Base-by-base conservation (phyloP, 2,888 invertebrate genomes). In the Elgonia sp. region DNA sequence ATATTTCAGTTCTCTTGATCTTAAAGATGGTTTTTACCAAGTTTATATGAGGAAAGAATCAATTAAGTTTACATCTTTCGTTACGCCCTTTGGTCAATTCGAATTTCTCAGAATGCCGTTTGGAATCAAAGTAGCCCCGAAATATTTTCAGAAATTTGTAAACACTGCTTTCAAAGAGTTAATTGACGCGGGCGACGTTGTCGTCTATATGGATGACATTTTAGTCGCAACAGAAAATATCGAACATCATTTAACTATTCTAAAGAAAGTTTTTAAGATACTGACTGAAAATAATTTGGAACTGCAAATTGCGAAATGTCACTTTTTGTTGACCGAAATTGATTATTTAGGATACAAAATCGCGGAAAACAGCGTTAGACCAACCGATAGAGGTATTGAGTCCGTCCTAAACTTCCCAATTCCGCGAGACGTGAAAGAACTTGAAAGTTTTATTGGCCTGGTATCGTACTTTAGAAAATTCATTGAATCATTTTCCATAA, bases 11-110 rank as follows among this genome's bases (percentile, higher is more conserved):
- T 53, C 55, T 16, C 37, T 84, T 10, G 84, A 79, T 50, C 18
- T 84, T 7, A 79, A 73, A 20, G 72, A 84, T 46, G 79, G 79
- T 1, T 79, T 79, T 70, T 37, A 70, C 18, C 84, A 84, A 12
- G 37, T 84, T 16, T 6, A 72, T 39, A 65, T 79, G 40, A 79
- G 63, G 0, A 37, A 79, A 8, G 65, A 84, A 5, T 84, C 73
- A n/a, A 10, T 65, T 7, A 79, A 72, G 46, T 79, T 37, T 16
- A 73, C 84, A 4, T 29, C 84, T 0, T 84, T 84, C 29, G 57
- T 60, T 16, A 84, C 79, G 3, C 79, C 65, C 0, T 46, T 79
- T 16, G 84, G 84, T 0, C 84, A 84, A 39, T 84, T 20, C 14
- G 77, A 84, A 37, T 84, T 37, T 53, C 1, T 79, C 1, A 63